Conservation (phyloP, 2,797 vertebrate species). For the Hipposideros larvatus region DNA sequence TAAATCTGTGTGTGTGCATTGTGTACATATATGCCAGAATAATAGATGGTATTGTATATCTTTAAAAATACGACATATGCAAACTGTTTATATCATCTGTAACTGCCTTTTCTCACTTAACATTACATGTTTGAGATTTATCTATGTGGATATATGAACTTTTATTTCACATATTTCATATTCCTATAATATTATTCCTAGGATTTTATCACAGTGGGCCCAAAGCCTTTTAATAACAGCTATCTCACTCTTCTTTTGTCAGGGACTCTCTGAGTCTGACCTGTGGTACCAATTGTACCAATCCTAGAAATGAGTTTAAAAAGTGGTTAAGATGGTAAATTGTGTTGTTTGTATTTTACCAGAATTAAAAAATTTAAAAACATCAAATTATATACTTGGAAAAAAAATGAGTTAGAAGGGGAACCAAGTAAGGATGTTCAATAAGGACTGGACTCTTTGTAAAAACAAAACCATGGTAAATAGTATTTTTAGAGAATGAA, state of each 20-base stretch:
- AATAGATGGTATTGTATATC: neutral
- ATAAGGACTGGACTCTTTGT: constrained; percentile 13
- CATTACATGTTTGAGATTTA: neutral
- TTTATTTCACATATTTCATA: neutral
- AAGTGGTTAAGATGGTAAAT: neutral
- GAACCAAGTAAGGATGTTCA: neutral
- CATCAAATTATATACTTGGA: neutral
- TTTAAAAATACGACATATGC: neutral
- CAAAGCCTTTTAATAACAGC: neutral
- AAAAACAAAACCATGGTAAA: constrained; percentile 46
- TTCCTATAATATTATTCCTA: neutral
- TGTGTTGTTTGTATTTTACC: neutral
- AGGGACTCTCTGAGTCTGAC: neutral
- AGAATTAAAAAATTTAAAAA: neutral
- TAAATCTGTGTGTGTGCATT: neutral
- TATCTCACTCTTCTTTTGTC: neutral
- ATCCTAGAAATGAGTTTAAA: neutral
- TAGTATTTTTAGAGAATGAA: constrained; percentile 49
- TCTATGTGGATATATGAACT: neutral
- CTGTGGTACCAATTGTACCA: neutral
- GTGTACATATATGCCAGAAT: neutral
- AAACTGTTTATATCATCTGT: neutral
- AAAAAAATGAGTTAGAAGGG: constrained; percentile 21
- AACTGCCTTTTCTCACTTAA: neutral
- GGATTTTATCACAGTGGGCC: neutral